A percentile compares a stretch with the other conserved stretches of the same genome.
phyloP scores from a whole-genome alignment of 2,797 vertebrate genomes.

The Phylloscopus collybita region DNA sequence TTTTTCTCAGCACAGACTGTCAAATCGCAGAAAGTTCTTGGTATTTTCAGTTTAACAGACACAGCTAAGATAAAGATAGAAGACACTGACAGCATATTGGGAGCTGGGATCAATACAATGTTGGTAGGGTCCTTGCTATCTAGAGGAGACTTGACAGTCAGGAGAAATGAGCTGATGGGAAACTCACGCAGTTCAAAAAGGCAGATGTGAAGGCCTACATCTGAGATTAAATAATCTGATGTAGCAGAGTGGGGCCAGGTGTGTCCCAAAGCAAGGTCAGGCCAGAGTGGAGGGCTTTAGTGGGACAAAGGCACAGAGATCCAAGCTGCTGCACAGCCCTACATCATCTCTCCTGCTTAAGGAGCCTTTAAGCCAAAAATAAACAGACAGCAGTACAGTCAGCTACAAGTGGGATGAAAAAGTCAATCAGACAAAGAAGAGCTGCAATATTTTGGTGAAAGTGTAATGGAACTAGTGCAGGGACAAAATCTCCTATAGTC shows the following conservation, averaged over 20 bases:
- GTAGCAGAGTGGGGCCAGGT: background rate
- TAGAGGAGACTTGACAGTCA: background rate
- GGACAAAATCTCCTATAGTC: background rate
- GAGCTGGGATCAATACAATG: background rate
- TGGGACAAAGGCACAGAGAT: background rate
- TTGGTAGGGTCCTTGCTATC: background rate
- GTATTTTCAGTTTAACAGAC: background rate
- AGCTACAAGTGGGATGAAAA: background rate
- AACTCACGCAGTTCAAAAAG: background rate
- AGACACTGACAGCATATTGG: background rate
- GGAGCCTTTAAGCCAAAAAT: background rate
- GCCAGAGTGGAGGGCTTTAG: background rate
- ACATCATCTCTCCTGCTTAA: background rate
- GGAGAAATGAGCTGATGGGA: background rate
- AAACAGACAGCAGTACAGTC: background rate
- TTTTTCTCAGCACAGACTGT: background rate
- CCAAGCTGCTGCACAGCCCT: accelerated
- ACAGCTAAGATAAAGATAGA: background rate
- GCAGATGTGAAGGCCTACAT: background rate
- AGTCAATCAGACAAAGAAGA: background rate
- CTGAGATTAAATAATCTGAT: background rate
- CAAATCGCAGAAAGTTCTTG: background rate
- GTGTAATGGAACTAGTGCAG: background rate
- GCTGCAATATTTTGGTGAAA: background rate
- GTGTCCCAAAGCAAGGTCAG: background rate